Base-by-base conservation (phyloP, 2,888 invertebrate species). In the Fissipunctia ypsillon region DNA sequence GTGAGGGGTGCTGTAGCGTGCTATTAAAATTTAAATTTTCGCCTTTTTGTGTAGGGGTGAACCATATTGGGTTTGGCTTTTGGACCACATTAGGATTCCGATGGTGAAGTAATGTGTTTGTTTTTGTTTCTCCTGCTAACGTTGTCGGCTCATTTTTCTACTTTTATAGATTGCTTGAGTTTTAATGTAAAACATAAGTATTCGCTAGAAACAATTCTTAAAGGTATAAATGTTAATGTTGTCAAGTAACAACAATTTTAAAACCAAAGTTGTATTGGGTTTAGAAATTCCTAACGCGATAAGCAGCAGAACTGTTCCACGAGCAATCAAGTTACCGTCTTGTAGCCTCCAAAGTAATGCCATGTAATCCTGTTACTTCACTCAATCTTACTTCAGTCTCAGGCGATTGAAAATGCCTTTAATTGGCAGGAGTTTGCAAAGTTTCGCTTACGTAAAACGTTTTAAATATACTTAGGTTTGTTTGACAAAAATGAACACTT, bases 11-110 rank as follows among this genome's bases (percentile, higher is more conserved):
- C 25, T 66, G 57, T 76, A 52, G 69, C 63, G 73, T 73, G 61
- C 63, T 84, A 84, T 84, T 84, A 81, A 75, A 83, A 57, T 82
- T 76, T 66, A 78, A 81, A 80, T 83, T 74, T 84, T 72, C 52
- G 35, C 43, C 22, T 59, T 64, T 64, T 66, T 38, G 45, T 56
- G 14, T n/a, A 12, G 65, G 80, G 77, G 76, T 63, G 78, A 35
- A 56, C 67, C 19, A 59, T 72, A 69, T 76, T 80, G 64, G 43
- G 38, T 73, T 73, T 60, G 48, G 59, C 48, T 63, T 66, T 64
- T 69, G 56, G 59, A 73, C 60, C 65, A 73, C 82, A 74, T 69
- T 76, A 60, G 81, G 72, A 76, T 76, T 74, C 75, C 31, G 35
- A 61, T 63, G 64, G 71, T 70, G 78, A 72, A 73, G 61, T 66